phyloP scores from a whole-genome alignment of 1,140 invertebrate genomes.

The Elymnias hypermnestra region DNA sequence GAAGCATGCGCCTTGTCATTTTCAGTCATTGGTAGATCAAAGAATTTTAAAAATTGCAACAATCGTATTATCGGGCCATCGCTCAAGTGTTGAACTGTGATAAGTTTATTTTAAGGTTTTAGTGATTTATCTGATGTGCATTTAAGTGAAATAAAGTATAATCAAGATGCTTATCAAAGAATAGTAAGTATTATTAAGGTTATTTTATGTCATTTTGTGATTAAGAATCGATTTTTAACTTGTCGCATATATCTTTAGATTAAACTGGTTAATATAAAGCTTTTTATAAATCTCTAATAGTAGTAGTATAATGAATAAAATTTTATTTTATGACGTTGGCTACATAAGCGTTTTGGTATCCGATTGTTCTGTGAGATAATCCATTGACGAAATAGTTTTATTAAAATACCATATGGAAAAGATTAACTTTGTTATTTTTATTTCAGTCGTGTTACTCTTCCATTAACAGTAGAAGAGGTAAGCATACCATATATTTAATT shows the following conservation, averaged over 20 bases:
- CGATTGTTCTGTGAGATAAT: slow-evolving; percentile 18
- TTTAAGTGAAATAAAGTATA: slow-evolving; percentile 65
- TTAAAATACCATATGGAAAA: slow-evolving; percentile 16
- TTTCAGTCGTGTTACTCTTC: slow-evolving; percentile 69
- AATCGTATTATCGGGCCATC: slow-evolving; percentile 61
- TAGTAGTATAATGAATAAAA: too few species aligned
- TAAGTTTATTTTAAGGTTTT: slow-evolving; percentile 62
- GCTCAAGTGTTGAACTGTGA: slow-evolving; percentile 68
- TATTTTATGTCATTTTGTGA: slow-evolving; percentile 46
- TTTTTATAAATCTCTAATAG: too few species aligned
- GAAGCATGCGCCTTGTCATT: slow-evolving; percentile 75
- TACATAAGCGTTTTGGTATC: too few species aligned
- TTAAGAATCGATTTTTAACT: slow-evolving; percentile 67
- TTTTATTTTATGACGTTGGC: too few species aligned
- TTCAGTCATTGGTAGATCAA: slow-evolving; percentile 65
- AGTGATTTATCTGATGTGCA: slow-evolving; percentile 70
- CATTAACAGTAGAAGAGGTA: slow-evolving; percentile 70
- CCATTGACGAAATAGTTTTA: too few species aligned
- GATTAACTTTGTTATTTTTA: slow-evolving; percentile 35
- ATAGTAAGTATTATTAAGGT: slow-evolving; percentile 67
- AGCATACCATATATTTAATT: slow-evolving; percentile 33
- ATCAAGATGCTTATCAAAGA: slow-evolving; percentile 72
- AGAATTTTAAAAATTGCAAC: slow-evolving; percentile 67
- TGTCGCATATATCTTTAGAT: slow-evolving; percentile 31
- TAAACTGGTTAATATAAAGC: too few species aligned